phyloP scores from a whole-genome alignment of 2,113 vertebrate species.

The Artemisiospiza belli region DNA sequence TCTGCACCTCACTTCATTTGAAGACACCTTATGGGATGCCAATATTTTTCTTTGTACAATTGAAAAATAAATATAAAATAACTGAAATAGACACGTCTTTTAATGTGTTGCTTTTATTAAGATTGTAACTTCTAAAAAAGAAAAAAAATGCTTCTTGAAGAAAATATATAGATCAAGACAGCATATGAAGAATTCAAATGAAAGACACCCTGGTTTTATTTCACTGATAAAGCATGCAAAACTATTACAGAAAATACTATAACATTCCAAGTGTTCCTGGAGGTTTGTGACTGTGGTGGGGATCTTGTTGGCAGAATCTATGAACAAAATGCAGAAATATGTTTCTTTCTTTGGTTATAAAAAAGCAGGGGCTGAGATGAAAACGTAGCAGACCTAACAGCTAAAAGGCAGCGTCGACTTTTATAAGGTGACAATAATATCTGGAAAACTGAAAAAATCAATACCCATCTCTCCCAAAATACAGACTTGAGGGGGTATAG shows the following conservation, averaged over 20 bases:
- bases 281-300: not conserved
- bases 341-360: not conserved
- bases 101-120: not conserved
- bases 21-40: not conserved
- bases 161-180: not conserved
- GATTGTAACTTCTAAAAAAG: not conserved
- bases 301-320: not conserved
- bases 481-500: not conserved
- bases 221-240: not conserved
- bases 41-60: not conserved
- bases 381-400: not conserved
- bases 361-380: not conserved
- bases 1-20: not conserved
- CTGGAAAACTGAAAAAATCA: not conserved
- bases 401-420: not conserved
- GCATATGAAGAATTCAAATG: not conserved
- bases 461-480: not conserved
- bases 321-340: not conserved
- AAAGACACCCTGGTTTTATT: not conserved
- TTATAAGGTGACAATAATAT: not conserved
- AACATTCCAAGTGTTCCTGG: not conserved
- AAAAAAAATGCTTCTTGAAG: not conserved
- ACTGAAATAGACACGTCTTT: not conserved
- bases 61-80: not conserved
- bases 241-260: not conserved